These are phyloP conservation scores for Malurus melanocephalus DNA, from an alignment of 2,113 vertebrate genomes.

Conservation along the genomic window DNA sequence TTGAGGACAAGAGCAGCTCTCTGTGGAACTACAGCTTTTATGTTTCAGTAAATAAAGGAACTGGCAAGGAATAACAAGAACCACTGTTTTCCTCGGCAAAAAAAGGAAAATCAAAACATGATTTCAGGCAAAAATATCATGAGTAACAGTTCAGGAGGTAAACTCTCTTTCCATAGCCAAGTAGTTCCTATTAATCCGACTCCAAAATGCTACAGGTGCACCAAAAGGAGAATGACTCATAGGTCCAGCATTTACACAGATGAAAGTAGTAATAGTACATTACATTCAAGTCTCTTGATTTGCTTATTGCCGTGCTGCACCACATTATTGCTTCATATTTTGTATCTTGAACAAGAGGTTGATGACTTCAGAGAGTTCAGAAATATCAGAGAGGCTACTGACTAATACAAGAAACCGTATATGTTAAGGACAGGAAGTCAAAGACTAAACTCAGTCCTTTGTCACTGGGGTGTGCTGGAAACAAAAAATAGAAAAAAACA, in stretches of 20 bases:
- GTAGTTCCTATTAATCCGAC: neutral
- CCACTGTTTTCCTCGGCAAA: conserved; percentile 23
- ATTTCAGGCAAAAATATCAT: neutral
- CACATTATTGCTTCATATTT: conserved; percentile 29
- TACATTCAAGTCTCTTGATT: conserved; percentile 48
- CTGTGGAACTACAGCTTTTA: neutral
- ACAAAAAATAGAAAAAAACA: neutral
- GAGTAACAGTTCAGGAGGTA: conserved; percentile 17
- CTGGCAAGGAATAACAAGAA: conserved; percentile 25
- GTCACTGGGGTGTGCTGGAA: neutral
- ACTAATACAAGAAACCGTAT: neutral
- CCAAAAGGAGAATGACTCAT: neutral
- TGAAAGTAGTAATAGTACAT: neutral
- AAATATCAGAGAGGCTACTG: neutral
- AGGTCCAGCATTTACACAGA: conserved; percentile 21
- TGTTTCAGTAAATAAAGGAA: conserved; percentile 23
- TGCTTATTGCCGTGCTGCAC: conserved; percentile 36
- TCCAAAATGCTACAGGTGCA: conserved; percentile 17
- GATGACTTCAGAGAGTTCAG: neutral
- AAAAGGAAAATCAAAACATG: conserved; percentile 25
- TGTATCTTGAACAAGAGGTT: neutral
- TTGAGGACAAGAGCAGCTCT: conserved; percentile 25
- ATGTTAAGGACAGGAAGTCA: neutral
- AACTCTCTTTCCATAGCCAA: conserved; percentile 7
- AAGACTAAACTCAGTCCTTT: conserved; percentile 15